Conservation (phyloP, 2,797 vertebrate species). For the Lophotriccus pileatus region DNA sequence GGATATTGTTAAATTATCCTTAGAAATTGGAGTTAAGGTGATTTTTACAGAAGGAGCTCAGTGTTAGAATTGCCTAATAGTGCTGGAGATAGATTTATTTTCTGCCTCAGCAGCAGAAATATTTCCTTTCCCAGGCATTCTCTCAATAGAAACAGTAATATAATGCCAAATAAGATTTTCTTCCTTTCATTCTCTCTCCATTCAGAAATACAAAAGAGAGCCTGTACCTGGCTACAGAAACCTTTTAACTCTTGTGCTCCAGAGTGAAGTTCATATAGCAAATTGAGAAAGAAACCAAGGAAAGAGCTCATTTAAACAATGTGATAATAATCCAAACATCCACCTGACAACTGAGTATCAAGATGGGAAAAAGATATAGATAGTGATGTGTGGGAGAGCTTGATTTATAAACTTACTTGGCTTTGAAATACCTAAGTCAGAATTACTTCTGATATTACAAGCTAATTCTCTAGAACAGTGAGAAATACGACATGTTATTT, state of each 20-base stretch:
- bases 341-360: neutral
- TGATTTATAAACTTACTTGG: neutral
- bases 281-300: neutral
- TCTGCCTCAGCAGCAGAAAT: constrained; percentile 18
- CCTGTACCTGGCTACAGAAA: neutral
- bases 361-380: neutral
- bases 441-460: neutral
- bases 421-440: neutral
- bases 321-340: neutral
- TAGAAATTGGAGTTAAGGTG: neutral
- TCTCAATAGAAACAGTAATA: constrained; percentile 4
- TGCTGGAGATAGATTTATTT: neutral
- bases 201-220: neutral
- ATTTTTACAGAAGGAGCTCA: neutral
- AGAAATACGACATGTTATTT: neutral
- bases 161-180: constrained; percentile 25
- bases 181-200: neutral
- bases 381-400: neutral
- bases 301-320: neutral
- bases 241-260: neutral
- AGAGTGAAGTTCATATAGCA: neutral
- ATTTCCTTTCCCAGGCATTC: constrained; percentile 7
- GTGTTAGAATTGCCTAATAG: neutral
- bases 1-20: neutral
- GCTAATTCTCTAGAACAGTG: neutral